phyloP scores from a whole-genome alignment of 2,113 vertebrate genomes.

The Trichechus manatus region DNA sequence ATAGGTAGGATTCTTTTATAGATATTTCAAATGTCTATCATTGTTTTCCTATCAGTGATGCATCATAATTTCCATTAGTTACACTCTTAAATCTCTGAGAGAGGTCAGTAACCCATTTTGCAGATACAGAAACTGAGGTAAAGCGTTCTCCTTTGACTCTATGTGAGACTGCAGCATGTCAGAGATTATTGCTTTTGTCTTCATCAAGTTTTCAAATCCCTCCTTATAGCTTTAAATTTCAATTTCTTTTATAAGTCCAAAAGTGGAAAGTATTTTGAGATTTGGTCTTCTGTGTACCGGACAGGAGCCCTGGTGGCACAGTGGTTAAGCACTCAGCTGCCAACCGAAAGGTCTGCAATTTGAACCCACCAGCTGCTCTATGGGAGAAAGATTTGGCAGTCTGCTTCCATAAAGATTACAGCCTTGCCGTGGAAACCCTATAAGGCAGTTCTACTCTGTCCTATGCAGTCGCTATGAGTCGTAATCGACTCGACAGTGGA shows the following conservation, averaged over 20 bases:
- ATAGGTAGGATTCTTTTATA: background rate
- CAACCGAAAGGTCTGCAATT: background rate
- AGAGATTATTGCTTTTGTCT: slow-evolving; percentile 35
- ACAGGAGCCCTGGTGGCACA: background rate
- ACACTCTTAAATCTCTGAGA: slow-evolving; percentile 29
- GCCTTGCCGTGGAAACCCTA: background rate
- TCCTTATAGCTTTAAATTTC: background rate
- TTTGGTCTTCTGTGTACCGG: background rate
- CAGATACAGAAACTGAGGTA: slow-evolving; percentile 8
- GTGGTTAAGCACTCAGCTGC: background rate
- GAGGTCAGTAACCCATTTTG: slow-evolving; percentile 37
- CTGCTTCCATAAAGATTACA: background rate
- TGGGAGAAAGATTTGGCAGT: background rate
- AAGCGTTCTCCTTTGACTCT: background rate
- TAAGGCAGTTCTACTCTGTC: too few relatives aligned
- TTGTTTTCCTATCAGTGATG: background rate
- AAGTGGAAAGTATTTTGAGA: background rate
- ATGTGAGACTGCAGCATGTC: background rate
- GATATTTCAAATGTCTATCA: background rate
- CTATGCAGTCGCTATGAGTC: too few relatives aligned
- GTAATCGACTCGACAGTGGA: too few relatives aligned
- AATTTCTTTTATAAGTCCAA: background rate
- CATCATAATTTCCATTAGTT: background rate
- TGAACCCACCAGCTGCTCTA: background rate
- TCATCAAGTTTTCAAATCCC: background rate